Conservation (phyloP, 1,140 invertebrate species). For the Bombus confusus region DNA sequence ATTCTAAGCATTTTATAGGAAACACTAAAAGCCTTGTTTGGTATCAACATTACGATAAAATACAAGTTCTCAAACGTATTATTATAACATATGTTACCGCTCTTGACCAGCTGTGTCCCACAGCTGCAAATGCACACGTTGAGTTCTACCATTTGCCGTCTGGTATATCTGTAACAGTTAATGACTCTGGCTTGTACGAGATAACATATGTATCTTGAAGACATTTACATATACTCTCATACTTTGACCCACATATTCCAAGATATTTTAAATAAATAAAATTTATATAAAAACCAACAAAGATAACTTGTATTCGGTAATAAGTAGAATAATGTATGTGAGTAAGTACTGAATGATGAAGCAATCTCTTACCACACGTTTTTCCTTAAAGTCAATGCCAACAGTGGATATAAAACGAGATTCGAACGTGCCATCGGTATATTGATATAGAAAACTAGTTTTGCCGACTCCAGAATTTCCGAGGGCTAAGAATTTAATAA, state of each 20-base stretch:
- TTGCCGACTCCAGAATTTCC: conserved; percentile 97
- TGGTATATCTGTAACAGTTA: conserved; percentile 87
- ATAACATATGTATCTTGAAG: conserved; percentile 7
- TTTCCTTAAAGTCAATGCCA: conserved; percentile 98
- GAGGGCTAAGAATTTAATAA: conserved; percentile 97
- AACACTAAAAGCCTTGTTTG: not conserved
- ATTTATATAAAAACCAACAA: conserved; percentile 1
- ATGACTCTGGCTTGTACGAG: conserved; percentile 24
- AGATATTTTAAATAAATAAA: conserved; percentile 23
- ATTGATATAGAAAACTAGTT: conserved; percentile 96
- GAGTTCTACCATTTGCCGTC: conserved; percentile 88
- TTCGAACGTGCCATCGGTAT: conserved; percentile 96
- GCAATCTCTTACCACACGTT: conserved; percentile 90
- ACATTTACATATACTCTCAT: conserved; percentile 2
- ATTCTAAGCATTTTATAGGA: not conserved
- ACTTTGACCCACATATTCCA: not conserved
- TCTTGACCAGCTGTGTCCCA: conserved; percentile 99
- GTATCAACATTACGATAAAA: not conserved
- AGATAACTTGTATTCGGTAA: not conserved
- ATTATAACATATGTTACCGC: conserved; percentile 82
- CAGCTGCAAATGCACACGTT: conserved; percentile 94
- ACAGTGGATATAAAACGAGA: conserved; percentile 98
- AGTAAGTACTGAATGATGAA: conserved; percentile 20
- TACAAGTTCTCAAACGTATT: not conserved
- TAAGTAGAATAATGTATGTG: not conserved